Evolutionary conservation across 2,113 vertebrate species (phyloP), one percentile per base, ranked within the genome.

Genomic region (Tonatia bakeri): DNA sequence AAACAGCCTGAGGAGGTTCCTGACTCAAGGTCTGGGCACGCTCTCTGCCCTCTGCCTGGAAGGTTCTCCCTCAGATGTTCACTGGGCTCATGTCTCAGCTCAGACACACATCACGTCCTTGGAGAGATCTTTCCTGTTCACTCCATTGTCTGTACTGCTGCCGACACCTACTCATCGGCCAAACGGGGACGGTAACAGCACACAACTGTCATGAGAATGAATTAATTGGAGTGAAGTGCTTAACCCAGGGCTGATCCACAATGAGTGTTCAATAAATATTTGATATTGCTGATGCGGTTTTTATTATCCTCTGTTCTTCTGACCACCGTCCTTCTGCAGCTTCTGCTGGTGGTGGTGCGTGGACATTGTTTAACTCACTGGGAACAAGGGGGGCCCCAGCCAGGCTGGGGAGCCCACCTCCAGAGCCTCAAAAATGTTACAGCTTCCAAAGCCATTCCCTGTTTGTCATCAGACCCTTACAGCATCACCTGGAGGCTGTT

Each of bases 261-360:
- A 86, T 45, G 54, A 94, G 40, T 45, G 19, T 77, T 94, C 52
- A 86, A 86, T 86, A 89, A 93, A 84, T 84, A 96, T 54, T 86
- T 93, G 72, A 87, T 76, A 70, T 6, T 92, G 43, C 45, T 86
- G 67, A 40, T 69, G 33, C 40, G 59, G 59, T 61, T 67, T 3
- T 54, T 80, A 28, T 50, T 83, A 36, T 31, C 73, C 31, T 83
- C 70, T 72, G 56, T 88, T 91, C 83, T 79, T 61, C 73, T 7
- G 88, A 7, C 10, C 8, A 22, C 50, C 15, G 45, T 96, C 38
- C 12, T 89, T 70, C 56, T 15, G 36, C 36, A 80, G 38, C 54
- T 82, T 87, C 72, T 45, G 47, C 56, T n/a, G 31, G 47, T 24
- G 8, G n/a, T 7, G n/a, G n/a, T n/a, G 45, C n/a, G 17, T 67